A percentile compares a stretch with the other conserved stretches of the same genome.
phyloP scores from a whole-genome alignment of 2,797 vertebrate species.

The Microctenopoma stevenorrisi region DNA sequence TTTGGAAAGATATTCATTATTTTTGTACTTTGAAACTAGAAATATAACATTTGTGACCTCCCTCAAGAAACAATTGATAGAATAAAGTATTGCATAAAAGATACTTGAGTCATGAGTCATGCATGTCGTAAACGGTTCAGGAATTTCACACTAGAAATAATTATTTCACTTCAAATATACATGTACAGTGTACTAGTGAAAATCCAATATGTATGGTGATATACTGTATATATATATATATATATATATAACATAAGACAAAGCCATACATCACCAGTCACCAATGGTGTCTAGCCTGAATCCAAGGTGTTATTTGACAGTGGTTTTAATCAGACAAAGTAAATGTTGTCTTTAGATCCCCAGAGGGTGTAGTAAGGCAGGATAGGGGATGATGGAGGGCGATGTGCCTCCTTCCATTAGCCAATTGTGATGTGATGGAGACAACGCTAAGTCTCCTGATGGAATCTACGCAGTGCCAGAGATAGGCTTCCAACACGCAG shows the following conservation, averaged over 20 bases:
- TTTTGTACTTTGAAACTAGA: constrained; percentile 32
- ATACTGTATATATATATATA: neutral
- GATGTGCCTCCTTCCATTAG: constrained; percentile 69
- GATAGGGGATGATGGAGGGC: constrained; percentile 5
- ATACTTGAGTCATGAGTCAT: constrained; percentile 6
- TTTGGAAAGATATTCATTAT: constrained; percentile 33
- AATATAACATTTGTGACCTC: constrained; percentile 35
- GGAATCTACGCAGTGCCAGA: constrained; percentile 49
- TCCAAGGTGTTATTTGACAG: constrained; percentile 48
- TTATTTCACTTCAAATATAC: constrained; percentile 17
- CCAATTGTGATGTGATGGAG: constrained; percentile 43
- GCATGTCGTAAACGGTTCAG: constrained; percentile 22
- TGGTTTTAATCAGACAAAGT: constrained; percentile 71
- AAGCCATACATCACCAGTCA: constrained; percentile 30
- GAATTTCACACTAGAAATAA: constrained; percentile 14
- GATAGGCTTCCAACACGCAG: constrained; percentile 36
- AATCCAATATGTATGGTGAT: constrained; percentile 1
- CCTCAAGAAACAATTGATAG: constrained; percentile 31
- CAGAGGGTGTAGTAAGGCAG: constrained; percentile 17
- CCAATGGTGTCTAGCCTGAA: constrained; percentile 18
- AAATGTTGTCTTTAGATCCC: constrained; percentile 70
- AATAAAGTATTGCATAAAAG: constrained; percentile 26
- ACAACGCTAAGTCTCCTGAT: constrained; percentile 65
- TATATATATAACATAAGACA: neutral
- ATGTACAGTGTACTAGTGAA: constrained; percentile 5